Percentiles rank a stretch among this genome's conserved stretches.
These are phyloP conservation scores for Pangasius krempfi DNA, from an alignment of 2,797 vertebrate species.

Conservation along the genomic window DNA sequence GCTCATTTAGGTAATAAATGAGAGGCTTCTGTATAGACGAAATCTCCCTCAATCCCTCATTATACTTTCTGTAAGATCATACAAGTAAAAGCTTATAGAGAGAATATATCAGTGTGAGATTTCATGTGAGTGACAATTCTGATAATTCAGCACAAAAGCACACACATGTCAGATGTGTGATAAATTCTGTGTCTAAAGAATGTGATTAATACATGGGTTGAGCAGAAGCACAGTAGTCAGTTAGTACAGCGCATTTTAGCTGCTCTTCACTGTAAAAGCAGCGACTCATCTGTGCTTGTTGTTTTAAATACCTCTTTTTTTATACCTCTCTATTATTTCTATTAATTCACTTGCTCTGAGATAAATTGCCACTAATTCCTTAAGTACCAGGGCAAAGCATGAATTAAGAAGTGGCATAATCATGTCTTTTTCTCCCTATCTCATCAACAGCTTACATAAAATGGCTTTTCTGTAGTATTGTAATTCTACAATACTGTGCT, in stretches of 20 bases:
- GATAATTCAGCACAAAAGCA: conserved; percentile 45
- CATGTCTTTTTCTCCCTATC: not conserved
- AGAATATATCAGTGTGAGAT: conserved; percentile 16
- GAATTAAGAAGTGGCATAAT: conserved; percentile 37
- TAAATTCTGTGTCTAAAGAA: conserved; percentile 33
- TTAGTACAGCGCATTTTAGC: conserved; percentile 22
- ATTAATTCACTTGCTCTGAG: conserved; percentile 30
- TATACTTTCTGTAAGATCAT: conserved; percentile 9
- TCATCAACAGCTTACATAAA: conserved; percentile 18
- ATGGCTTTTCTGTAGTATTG: not conserved
- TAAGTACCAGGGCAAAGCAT: conserved; percentile 45
- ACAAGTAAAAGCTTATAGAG: conserved; percentile 20
- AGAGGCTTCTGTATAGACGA: not conserved
- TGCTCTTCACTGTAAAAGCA: conserved; percentile 3
- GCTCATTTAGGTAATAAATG: not conserved
- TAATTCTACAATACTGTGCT: not conserved
- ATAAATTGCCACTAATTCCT: conserved; percentile 42
- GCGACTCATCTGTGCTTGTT: not conserved
- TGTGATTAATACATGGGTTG: conserved; percentile 41
- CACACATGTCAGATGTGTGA: conserved; percentile 48
- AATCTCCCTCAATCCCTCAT: conserved; percentile 5
- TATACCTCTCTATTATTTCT: conserved; percentile 23
- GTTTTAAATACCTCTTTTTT: conserved; percentile 33
- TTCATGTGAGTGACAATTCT: conserved; percentile 48
- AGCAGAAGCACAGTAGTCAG: conserved; percentile 31